Conservation (phyloP, 2,797 vertebrate species). For the Sphenopsis melanotis region DNA sequence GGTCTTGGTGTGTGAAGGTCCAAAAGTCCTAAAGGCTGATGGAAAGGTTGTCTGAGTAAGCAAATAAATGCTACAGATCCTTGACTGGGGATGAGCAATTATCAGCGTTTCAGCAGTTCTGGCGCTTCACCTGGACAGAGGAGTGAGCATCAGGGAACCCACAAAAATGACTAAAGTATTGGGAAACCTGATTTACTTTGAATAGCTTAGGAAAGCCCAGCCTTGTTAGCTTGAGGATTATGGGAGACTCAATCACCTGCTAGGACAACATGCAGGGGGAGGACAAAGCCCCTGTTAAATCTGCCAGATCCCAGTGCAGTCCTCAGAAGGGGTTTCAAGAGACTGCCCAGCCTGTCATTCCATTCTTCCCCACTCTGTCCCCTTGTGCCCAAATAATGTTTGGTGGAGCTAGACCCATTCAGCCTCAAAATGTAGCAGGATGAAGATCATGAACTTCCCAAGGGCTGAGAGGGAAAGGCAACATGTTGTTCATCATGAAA, state of each 20-base stretch:
- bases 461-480: background rate
- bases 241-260: rapidly evolving
- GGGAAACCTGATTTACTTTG: background rate
- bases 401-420: background rate
- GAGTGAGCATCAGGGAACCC: background rate
- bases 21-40: background rate
- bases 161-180: background rate
- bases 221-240: background rate
- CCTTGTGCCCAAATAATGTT: rapidly evolving
- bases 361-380: background rate
- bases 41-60: background rate
- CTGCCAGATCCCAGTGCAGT: background rate
- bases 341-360: background rate
- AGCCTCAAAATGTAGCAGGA: rapidly evolving
- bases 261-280: rapidly evolving
- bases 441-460: background rate
- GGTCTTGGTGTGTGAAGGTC: background rate
- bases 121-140: background rate
- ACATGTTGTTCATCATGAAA: rapidly evolving
- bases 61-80: background rate
- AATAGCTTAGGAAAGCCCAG: background rate
- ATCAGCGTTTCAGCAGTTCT: background rate
- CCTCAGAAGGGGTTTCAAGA: background rate
- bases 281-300: background rate
- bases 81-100: background rate